These are phyloP conservation scores for Fistularia tabacaria DNA, from an alignment of 2,797 vertebrate species.

Conservation along the genomic window DNA sequence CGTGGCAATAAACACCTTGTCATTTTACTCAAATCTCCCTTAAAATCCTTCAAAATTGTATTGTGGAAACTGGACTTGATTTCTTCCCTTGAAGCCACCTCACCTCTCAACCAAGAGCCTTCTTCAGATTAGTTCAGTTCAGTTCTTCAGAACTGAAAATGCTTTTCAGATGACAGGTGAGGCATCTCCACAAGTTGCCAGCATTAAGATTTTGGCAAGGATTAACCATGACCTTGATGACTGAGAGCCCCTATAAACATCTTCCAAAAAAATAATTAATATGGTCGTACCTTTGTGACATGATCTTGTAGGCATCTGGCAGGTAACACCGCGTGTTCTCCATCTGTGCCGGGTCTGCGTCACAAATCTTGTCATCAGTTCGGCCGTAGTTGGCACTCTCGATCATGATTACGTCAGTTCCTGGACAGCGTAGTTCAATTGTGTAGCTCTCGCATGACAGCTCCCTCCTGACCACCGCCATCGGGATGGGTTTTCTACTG, in stretches of 20 bases:
- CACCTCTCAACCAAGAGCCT: no score
- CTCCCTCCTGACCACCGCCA: constrained; percentile 97
- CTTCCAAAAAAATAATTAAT: not conserved
- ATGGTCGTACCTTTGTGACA: constrained; percentile 88
- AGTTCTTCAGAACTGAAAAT: constrained; percentile 3
- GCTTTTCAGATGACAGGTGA: no score
- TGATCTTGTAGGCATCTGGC: constrained; percentile 99
- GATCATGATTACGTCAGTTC: constrained; percentile 99
- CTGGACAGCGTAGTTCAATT: constrained; percentile 96
- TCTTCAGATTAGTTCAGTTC: no score
- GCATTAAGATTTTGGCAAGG: constrained; percentile 23
- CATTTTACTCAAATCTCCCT: no score
- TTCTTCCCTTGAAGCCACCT: no score
- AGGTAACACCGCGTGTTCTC: constrained; percentile 98
- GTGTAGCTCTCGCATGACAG: constrained; percentile 98
- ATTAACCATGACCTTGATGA: no score
- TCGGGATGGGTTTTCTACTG: constrained; percentile 92
- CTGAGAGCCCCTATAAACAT: not conserved
- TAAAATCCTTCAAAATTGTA: no score
- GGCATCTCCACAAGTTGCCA: no score
- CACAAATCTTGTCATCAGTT: constrained; percentile 98
- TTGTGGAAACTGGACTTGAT: no score
- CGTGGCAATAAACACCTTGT: no score
- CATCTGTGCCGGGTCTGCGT: constrained; percentile 98
- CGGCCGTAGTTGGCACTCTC: constrained; percentile 99